phyloP scores from a whole-genome alignment of 2,888 invertebrate genomes.

The Eupeodes latifasciatus region DNA sequence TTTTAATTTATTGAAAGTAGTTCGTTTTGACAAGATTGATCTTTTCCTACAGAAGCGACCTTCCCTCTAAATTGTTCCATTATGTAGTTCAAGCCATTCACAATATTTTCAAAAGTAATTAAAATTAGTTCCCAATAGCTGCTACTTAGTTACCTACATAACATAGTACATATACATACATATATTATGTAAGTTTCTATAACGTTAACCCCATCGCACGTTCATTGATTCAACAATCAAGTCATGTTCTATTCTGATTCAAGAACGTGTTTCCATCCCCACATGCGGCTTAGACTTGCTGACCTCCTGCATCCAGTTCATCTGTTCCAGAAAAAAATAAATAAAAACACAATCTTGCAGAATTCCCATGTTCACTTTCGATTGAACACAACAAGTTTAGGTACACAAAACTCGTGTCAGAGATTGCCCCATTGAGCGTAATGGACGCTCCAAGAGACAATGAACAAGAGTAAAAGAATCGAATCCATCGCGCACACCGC shows the following conservation, averaged over 20 bases:
- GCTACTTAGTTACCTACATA: not conserved
- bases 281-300: conserved; percentile 41
- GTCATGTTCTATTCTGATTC: conserved; percentile 48
- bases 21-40: not conserved
- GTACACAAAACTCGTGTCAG: conserved; percentile 75
- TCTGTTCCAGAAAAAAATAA: conserved; percentile 27
- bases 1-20: conserved; percentile 10
- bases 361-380: conserved; percentile 74
- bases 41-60: conserved; percentile 8
- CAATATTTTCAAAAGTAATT: conserved; percentile 37
- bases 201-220: conserved; percentile 11
- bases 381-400: conserved; percentile 65
- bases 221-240: conserved; percentile 30
- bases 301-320: conserved; percentile 66
- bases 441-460: conserved; percentile 73
- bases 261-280: conserved; percentile 58
- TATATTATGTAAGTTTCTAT: not conserved
- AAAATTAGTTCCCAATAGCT: conserved; percentile 58
- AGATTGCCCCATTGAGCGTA: conserved; percentile 73
- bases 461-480: conserved; percentile 66
- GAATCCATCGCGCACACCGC: conserved; percentile 62
- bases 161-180: not conserved
- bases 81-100: not conserved
- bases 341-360: conserved; percentile 20
- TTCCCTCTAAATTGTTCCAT: not conserved